Base-by-base conservation (phyloP, 1,140 invertebrate species). In the Ostrea edulis region DNA sequence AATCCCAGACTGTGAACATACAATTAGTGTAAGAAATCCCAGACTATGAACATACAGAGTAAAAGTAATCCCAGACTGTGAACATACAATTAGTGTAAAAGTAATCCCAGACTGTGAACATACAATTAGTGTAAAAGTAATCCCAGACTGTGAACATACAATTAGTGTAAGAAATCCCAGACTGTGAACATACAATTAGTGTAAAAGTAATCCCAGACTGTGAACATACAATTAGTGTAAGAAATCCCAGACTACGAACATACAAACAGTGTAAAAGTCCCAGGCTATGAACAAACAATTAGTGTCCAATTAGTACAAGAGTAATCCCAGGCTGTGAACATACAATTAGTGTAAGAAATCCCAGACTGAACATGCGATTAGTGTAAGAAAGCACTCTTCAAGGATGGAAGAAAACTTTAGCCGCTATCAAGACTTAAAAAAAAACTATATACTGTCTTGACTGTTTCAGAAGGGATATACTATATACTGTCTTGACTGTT, bases 171-270 rank as follows among this genome's bases (percentile, higher is more conserved):
- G 85, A 86, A 0, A 89, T 14, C 12, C 90, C 65, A 68, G 86
- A 44, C 77, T 86, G 82, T 53, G 51, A 89, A 68, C 22, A 77
- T 35, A 81, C 17, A 81, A 11, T n/a, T 77, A 77, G 11, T 0
- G n/a, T n/a, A n/a, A n/a, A n/a, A 71, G 85, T 87, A 0, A 89
- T 14, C 12, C 90, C 65, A 68, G 86, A 44, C 77, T 86, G 84
- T 52, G 51, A 89, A 65, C n/a, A 77, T 29, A 77, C 14, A 77
- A 8, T 11, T 71, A 71, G 8, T n/a, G n/a, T n/a, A n/a, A n/a
- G n/a, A n/a, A n/a, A n/a, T n/a, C n/a, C n/a, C n/a, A n/a, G n/a
- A n/a, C n/a, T n/a, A n/a, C n/a, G n/a, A n/a, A n/a, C n/a, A n/a
- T n/a, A n/a, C n/a, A n/a, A n/a, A n/a, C n/a, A n/a, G n/a, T n/a